Base-by-base conservation (phyloP, 2,888 invertebrate genomes). In the Graphium colonna region DNA sequence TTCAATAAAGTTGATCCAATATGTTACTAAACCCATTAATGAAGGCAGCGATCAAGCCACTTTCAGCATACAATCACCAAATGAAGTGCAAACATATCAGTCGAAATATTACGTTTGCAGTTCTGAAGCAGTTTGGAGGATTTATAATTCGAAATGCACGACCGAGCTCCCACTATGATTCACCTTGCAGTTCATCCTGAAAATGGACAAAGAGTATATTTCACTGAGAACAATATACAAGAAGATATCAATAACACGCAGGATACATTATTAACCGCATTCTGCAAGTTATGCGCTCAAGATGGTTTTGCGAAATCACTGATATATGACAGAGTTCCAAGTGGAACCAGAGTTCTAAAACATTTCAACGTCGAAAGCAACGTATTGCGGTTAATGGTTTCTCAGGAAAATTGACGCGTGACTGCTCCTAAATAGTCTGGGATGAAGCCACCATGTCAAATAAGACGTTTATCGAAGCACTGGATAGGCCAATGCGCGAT, bases 401-500 rank as follows among this genome's bases (percentile, higher is more conserved):
- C 28, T 8, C 33, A 33, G n/a, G n/a, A 33, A 33, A 33, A 64
- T 33, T 33, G 33, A 33, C 8, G 4, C 33, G 33, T 33, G 33
- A 33, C 33, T 33, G 33, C 9, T 33, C n/a, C 3, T 33, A 5
- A 33, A 33, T 33, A 33, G 33, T 33, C 33, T 33, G 33, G 33
- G n/a, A 33, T 39, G 60, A 64, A 62, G 60, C 58, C 28, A 63
- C 64, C 43, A 65, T 65, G 64, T 59, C 66, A 56, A 60, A 65
- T 59, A 65, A 60, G 49, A 56, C 58, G 52, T 62, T 62, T 55
- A 59, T 66, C 56, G 63, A 66, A 60, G 63, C 65, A 52, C 54
- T 69, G 57, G 64, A 67, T 58, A 64, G 63, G 56, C 64, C 63
- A 63, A 60, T 67, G 62, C 63, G 62, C 55, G 64, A 64, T 63